A percentile compares a stretch with the other conserved stretches of the same genome.
phyloP scores from a whole-genome alignment of 2,888 invertebrate species.

The Agrotis puta region DNA sequence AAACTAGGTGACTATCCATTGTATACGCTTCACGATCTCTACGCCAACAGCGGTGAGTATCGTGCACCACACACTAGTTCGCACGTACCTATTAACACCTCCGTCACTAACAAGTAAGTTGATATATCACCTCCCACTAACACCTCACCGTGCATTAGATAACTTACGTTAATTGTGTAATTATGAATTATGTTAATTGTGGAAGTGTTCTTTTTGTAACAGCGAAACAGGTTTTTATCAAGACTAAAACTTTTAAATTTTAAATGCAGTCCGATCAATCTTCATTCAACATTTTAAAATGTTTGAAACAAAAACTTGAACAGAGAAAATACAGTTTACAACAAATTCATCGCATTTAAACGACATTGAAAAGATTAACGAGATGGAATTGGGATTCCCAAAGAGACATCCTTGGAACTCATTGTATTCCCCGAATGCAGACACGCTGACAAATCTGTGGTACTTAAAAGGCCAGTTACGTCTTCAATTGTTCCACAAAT shows the following conservation, averaged over 20 bases:
- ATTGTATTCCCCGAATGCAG: conserved; percentile 46
- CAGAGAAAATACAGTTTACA: conserved; percentile 27
- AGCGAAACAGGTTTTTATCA: conserved; percentile 16
- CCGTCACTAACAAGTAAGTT: conserved; percentile 69
- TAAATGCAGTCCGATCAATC: conserved; percentile 15
- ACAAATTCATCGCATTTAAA: conserved; percentile 47
- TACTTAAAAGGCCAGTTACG: conserved; percentile 45
- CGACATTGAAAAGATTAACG: conserved; percentile 49
- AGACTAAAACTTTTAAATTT: not conserved
- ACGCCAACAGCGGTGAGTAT: conserved; percentile 87
- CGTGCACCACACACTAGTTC: conserved; percentile 77
- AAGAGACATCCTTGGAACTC: conserved; percentile 45
- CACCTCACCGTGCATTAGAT: conserved; percentile 49
- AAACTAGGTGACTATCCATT: conserved; percentile 91
- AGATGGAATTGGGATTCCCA: conserved; percentile 41
- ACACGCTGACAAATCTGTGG: conserved; percentile 44
- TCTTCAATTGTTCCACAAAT: conserved; percentile 45
- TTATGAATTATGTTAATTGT: conserved; percentile 39
- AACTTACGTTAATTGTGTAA: conserved; percentile 45
- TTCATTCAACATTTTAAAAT: conserved; percentile 19
- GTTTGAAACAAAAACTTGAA: conserved; percentile 22
- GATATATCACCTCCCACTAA: conserved; percentile 65
- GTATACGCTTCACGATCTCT: conserved; percentile 88
- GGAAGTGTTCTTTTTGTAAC: conserved; percentile 21
- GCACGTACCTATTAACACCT: conserved; percentile 72